Conservation (phyloP, 2,797 vertebrate genomes). For the Kryptopterus vitreolus region DNA sequence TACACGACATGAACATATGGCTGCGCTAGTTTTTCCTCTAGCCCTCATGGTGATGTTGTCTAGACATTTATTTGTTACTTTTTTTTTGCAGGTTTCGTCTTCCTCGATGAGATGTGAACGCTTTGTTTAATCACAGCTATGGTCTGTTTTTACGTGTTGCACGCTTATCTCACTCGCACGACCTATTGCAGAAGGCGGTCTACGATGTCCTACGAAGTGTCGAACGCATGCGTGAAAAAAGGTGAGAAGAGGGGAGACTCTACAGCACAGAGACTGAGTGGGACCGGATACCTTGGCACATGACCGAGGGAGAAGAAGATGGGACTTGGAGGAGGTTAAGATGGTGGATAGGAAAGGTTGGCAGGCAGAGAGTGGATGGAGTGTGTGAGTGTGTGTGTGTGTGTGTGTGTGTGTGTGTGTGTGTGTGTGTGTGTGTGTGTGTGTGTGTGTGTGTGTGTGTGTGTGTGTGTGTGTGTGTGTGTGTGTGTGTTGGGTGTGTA, state of each 20-base stretch:
- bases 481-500: constrained; percentile 40
- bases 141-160: constrained; percentile 75
- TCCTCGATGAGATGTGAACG: constrained; percentile 50
- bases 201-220: constrained; percentile 62
- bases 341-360: constrained; percentile 48
- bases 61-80: constrained; percentile 47
- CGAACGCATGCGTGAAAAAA: constrained; percentile 62
- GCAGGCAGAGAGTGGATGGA: constrained; percentile 47
- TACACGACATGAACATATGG: constrained; percentile 72
- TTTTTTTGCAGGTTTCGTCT: constrained; percentile 46
- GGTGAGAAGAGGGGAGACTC: constrained; percentile 37
- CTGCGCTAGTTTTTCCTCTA: constrained; percentile 55
- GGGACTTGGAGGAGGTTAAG: constrained; percentile 64
- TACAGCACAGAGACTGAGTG: constrained; percentile 29
- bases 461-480: too few species aligned
- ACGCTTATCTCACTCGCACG: constrained; percentile 36
- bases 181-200: constrained; percentile 79
- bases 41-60: constrained; percentile 43
- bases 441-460: too few species aligned
- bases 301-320: constrained; percentile 71
- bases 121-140: constrained; percentile 80
- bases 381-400: constrained; percentile 29
- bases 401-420: too few species aligned
- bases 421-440: too few species aligned
- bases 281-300: constrained; percentile 74